Percentiles rank a stretch among this genome's conserved stretches.
Evolutionary conservation across 2,888 invertebrate genomes (phyloP).

Genomic region (Lamellibrachia satsuma): DNA sequence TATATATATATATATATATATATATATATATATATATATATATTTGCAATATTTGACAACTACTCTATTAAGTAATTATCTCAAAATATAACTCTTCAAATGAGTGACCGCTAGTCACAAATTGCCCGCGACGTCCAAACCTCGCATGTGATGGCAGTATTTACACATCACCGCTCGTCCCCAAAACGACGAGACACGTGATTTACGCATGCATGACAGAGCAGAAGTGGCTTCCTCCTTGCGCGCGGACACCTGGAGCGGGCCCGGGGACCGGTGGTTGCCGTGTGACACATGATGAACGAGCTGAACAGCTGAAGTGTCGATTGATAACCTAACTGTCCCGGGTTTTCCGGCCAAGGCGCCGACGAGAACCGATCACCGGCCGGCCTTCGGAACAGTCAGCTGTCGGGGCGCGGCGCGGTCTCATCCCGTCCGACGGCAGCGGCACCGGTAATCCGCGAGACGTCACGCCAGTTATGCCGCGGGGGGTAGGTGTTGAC

Average conservation of each 20-base stretch:
- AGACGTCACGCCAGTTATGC: too few species aligned
- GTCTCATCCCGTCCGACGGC: neutral
- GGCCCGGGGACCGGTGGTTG: neutral
- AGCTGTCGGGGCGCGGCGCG: neutral
- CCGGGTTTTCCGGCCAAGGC: neutral
- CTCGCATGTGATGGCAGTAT: neutral
- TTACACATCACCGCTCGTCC: neutral
- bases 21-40: neutral
- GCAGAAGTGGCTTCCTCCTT: neutral
- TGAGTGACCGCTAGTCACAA: neutral
- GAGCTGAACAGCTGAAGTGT: neutral
- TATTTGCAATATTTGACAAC: neutral
- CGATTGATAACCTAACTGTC: neutral
- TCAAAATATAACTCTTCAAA: neutral
- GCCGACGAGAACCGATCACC: neutral
- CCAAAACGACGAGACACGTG: constrained; percentile 3
- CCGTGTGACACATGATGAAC: constrained; percentile 1
- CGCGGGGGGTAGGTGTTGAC: too few species aligned
- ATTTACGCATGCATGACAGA: neutral
- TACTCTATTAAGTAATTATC: neutral
- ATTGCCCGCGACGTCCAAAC: neutral
- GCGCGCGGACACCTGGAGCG: neutral
- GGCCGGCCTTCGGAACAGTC: neutral
- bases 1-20: neutral
- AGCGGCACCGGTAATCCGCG: neutral